Evolutionary conservation across 2,113 vertebrate species (phyloP), one percentile per base, ranked within the genome.

Genomic region (Eudyptes chrysolophus): DNA sequence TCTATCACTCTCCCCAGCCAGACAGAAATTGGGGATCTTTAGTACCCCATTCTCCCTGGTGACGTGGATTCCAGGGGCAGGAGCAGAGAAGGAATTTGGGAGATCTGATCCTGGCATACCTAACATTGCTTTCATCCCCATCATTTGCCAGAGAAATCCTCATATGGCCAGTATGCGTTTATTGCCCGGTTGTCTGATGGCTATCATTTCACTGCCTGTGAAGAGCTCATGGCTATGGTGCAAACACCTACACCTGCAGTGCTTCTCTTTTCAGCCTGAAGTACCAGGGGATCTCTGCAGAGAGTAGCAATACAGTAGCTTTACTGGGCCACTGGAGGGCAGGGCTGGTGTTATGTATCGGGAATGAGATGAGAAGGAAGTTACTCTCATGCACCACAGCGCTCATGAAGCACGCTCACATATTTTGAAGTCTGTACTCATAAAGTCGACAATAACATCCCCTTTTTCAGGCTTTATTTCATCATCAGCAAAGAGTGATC

Each of bases 261-360:
- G 4, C 36, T 52, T 26, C n/a, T 30, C 29, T 22, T 30, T 48
- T 6, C 69, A 66, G 20, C 42, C 72, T 46, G 21, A n/a, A 58
- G 21, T 29, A 42, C 16, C 27, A 1, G 38, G 7, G 22, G 9
- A 13, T 68, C 29, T 42, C 79, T 15, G 40, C 76, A 58, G 48
- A 16, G 36, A 62, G 42, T 13, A 20, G 44, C 52, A 16, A 0
- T 5, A 8, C 40, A 3, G 34, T 26, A 48, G 49, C 92, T 65
- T 60, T 46, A 0, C 52, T 21, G 72, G 49, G 66, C 95, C 93
- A 16, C 97, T 87, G 94, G 94, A 92, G 91, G 93, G 94, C 96
- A 97, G 94, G 81, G 42, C 84, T 83, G 81, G 40, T 8, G 49
- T 11, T 16, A 9, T 6, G 13, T 10, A 93, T 34, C 58, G 14